These are phyloP conservation scores for Malurus splendens DNA, from an alignment of 2,797 vertebrate species.

Conservation along the genomic window DNA sequence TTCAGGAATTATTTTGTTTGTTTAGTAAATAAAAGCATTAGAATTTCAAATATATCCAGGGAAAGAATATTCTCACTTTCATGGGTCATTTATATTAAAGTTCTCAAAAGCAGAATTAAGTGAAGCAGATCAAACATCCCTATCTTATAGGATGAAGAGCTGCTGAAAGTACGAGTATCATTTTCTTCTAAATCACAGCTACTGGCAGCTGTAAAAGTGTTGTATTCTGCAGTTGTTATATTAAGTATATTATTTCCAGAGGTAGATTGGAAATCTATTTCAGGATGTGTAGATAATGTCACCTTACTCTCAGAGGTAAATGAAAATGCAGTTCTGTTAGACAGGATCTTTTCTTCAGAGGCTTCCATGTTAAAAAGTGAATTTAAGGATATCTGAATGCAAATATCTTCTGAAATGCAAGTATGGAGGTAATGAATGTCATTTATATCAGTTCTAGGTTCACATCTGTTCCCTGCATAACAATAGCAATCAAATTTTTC, in stretches of 20 bases:
- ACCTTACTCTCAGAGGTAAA: neutral
- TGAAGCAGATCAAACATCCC: neutral
- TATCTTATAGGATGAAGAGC: neutral
- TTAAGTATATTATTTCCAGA: neutral
- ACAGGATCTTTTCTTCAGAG: neutral
- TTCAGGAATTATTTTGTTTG: neutral
- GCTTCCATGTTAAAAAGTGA: neutral
- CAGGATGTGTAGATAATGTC: neutral
- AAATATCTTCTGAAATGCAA: conserved; percentile 58
- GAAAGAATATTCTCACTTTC: neutral
- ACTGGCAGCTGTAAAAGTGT: neutral
- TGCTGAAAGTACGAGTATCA: neutral
- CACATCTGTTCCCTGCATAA: conserved; percentile 69
- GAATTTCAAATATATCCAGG: neutral
- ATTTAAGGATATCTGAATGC: conserved; percentile 47
- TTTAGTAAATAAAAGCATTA: neutral
- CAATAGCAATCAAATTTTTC: conserved; percentile 77
- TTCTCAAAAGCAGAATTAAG: conserved; percentile 9
- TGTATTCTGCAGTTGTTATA: neutral
- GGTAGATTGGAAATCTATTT: neutral
- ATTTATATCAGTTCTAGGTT: neutral
- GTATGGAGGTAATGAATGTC: conserved; percentile 6
- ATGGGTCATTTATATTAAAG: neutral
- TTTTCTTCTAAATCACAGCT: conserved; percentile 1
- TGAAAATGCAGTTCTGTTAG: neutral